phyloP scores from a whole-genome alignment of 2,797 vertebrate genomes.

The Mus caroli region DNA sequence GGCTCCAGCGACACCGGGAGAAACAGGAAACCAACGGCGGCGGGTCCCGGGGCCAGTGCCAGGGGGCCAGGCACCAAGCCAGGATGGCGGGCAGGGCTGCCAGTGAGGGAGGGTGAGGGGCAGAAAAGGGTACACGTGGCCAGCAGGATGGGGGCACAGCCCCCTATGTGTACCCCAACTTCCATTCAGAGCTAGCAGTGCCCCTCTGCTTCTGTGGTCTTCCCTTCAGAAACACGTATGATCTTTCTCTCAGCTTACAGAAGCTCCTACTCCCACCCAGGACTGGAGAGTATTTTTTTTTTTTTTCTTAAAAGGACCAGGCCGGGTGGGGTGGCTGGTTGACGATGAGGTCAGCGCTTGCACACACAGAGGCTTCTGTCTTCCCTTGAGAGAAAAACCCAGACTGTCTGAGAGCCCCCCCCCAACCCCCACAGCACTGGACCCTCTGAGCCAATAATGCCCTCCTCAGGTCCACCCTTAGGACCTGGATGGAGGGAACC shows the following conservation, averaged over 20 bases:
- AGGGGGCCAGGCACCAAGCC: slow-evolving; percentile 86
- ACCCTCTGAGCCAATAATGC: slow-evolving; percentile 67
- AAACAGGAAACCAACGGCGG: slow-evolving; percentile 87
- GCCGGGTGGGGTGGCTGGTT: slow-evolving; percentile 83
- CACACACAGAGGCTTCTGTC: slow-evolving; percentile 86
- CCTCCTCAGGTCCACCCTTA: slow-evolving; percentile 51
- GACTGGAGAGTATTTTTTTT: slow-evolving; percentile 65
- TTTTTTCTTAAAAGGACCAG: slow-evolving; percentile 81
- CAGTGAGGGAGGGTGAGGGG: slow-evolving; percentile 82
- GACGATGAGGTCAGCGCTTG: slow-evolving; percentile 85
- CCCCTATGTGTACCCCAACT: slow-evolving; percentile 42
- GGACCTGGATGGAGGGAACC: slow-evolving; percentile 57
- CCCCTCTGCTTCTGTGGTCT: background rate
- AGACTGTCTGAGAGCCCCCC: slow-evolving; percentile 81
- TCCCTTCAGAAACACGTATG: slow-evolving; percentile 16
- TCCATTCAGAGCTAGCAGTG: slow-evolving; percentile 42
- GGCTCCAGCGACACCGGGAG: slow-evolving; percentile 82
- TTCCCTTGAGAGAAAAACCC: slow-evolving; percentile 85
- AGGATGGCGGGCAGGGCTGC: slow-evolving; percentile 83
- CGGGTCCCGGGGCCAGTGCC: slow-evolving; percentile 84
- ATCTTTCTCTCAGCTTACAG: slow-evolving; percentile 4
- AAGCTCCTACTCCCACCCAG: slow-evolving; percentile 57
- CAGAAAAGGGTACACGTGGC: slow-evolving; percentile 82
- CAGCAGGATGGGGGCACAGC: slow-evolving; percentile 44
- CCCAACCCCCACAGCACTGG: slow-evolving; percentile 55